Evolutionary conservation across 2,888 invertebrate genomes (phyloP).

Genomic region (Thymelicus lineola): DNA sequence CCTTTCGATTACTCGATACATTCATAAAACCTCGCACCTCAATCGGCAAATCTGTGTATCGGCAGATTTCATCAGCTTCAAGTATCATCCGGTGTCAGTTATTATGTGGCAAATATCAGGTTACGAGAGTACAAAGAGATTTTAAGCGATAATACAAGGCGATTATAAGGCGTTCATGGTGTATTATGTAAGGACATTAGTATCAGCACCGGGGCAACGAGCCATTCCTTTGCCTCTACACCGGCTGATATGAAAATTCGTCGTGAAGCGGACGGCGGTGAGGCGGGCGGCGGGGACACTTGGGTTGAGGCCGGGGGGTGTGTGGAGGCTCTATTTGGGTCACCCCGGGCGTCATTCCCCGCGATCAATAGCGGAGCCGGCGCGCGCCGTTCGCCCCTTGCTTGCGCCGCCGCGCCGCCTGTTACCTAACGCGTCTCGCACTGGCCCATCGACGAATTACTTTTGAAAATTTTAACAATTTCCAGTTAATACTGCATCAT

Average conservation of each 20-base stretch:
- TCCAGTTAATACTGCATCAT: conserved; percentile 43
- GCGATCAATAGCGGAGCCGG: conserved; percentile 79
- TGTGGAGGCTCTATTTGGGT: conserved; percentile 84
- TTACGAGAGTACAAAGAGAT: conserved; percentile 56
- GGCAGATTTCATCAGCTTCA: neutral
- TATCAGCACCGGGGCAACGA: conserved; percentile 64
- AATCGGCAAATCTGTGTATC: neutral
- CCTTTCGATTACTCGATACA: too few relatives aligned
- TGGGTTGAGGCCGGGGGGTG: conserved; percentile 64
- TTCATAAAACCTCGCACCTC: too few relatives aligned
- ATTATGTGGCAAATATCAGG: conserved; percentile 46
- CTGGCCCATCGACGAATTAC: conserved; percentile 62
- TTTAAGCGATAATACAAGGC: conserved; percentile 58
- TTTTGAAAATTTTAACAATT: conserved; percentile 19
- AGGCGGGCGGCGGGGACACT: conserved; percentile 48
- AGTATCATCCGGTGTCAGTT: neutral
- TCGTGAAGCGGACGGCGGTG: conserved; percentile 69
- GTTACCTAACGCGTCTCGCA: conserved; percentile 80
- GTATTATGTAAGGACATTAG: conserved; percentile 70
- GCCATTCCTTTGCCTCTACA: conserved; percentile 74
- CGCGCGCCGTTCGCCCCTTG: conserved; percentile 76
- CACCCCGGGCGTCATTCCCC: conserved; percentile 84
- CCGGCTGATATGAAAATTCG: conserved; percentile 83
- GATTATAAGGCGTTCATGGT: conserved; percentile 59
- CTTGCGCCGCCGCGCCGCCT: conserved; percentile 63